phyloP scores from a whole-genome alignment of 2,888 invertebrate species.

The Tholera decimalis region DNA sequence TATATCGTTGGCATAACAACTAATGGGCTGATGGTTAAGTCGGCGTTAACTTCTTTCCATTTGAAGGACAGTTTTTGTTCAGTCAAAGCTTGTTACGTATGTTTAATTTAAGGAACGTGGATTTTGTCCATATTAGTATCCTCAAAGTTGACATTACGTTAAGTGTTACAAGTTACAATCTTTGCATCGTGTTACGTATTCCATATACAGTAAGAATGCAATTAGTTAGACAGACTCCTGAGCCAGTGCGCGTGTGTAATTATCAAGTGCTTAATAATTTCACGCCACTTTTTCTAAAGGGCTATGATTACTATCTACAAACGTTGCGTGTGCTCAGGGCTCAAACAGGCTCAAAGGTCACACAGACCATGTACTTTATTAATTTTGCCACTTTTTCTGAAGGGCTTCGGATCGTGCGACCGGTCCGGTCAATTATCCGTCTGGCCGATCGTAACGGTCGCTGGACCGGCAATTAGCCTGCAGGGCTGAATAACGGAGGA shows the following conservation, averaged over 20 bases:
- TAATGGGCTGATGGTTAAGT: not conserved
- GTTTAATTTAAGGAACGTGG: too few species aligned
- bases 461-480: conserved; percentile 36
- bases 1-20: conserved; percentile 16
- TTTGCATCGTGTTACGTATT: not conserved
- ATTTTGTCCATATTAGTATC: not conserved
- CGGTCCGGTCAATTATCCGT: conserved; percentile 37
- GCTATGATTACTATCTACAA: conserved; percentile 3
- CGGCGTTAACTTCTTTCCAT: not conserved
- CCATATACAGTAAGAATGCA: not conserved
- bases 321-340: conserved; percentile 5
- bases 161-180: not conserved
- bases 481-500: conserved; percentile 35
- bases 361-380: conserved; percentile 8
- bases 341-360: conserved; percentile 33
- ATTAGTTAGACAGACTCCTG: not conserved
- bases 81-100: not conserved
- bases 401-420: conserved; percentile 17
- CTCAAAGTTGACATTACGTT: too few species aligned
- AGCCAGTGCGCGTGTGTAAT: not conserved
- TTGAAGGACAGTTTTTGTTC: not conserved
- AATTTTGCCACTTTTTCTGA: conserved; percentile 40
- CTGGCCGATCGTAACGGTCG: conserved; percentile 40
- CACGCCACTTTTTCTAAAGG: conserved; percentile 11
- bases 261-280: conserved; percentile 14